phyloP scores from a whole-genome alignment of 2,113 vertebrate species.

The Ancistrus triradiatus region DNA sequence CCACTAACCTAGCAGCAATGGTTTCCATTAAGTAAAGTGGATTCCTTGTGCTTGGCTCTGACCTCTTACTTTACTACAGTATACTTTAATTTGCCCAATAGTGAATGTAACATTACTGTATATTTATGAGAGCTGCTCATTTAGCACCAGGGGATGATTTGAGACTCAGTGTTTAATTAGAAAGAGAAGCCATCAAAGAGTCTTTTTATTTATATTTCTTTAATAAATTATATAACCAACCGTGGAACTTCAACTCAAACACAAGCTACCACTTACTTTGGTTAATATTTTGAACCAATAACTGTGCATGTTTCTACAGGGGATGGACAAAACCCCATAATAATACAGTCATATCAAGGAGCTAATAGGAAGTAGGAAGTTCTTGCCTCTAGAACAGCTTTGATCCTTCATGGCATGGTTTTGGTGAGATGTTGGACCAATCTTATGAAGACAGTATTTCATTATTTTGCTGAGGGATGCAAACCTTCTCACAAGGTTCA shows the following conservation, averaged over 20 bases:
- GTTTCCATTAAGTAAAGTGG: conserved; percentile 1
- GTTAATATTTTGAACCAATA: too few relatives aligned
- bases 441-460: too few relatives aligned
- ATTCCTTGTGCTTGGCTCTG: background rate
- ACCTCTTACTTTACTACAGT: background rate
- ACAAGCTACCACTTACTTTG: background rate
- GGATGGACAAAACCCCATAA: background rate
- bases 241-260: conserved; percentile 8
- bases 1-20: background rate
- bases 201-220: conserved; percentile 11
- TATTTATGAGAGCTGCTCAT: background rate
- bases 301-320: background rate
- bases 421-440: background rate
- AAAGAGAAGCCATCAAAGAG: background rate
- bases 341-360: background rate
- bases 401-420: background rate
- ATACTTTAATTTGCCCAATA: background rate
- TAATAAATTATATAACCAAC: background rate
- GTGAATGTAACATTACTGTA: conserved; percentile 6
- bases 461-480: background rate
- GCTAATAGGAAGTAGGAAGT: background rate
- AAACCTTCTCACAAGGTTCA: background rate
- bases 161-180: background rate
- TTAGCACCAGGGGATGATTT: conserved; percentile 10
- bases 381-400: background rate